Percentiles rank a stretch among this genome's conserved stretches.
These are phyloP conservation scores for Drosophila melanocephala DNA, from an alignment of 2,888 invertebrate genomes.

Conservation along the genomic window DNA sequence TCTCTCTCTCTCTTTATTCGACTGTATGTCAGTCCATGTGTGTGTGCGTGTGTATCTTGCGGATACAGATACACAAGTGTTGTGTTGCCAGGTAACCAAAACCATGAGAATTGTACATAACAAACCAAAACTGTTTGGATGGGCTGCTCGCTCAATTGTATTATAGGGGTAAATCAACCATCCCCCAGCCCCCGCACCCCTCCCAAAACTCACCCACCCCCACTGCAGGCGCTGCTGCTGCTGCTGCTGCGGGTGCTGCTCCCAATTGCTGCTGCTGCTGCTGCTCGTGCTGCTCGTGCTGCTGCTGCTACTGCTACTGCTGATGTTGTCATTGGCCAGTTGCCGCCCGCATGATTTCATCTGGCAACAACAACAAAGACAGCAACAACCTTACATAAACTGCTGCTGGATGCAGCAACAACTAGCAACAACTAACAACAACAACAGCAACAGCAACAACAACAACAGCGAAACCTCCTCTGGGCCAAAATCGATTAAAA, in stretches of 20 bases:
- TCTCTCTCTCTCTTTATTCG: not conserved
- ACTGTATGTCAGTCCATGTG: not conserved
- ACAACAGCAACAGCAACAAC: conserved; percentile 10
- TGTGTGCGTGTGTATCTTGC: conserved; percentile 40
- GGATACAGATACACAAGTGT: conserved; percentile 64
- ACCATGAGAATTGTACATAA: conserved; percentile 78
- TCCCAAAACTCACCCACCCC: not conserved
- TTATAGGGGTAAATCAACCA: conserved; percentile 49
- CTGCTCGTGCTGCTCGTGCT: conserved; percentile 15
- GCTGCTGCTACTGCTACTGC: conserved; percentile 28
- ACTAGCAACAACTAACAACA: conserved; percentile 21
- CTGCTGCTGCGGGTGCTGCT: conserved; percentile 27
- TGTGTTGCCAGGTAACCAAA: conserved; percentile 77
- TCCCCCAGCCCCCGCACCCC: conserved; percentile 2
- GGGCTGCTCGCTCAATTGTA: conserved; percentile 9
- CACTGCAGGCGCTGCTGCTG: conserved; percentile 17
- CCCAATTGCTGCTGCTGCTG: conserved; percentile 19
- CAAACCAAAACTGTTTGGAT: conserved; percentile 72
- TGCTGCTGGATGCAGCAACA: conserved; percentile 68
- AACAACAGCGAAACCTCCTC: conserved; percentile 18
- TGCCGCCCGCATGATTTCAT: conserved; percentile 77
- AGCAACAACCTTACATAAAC: conserved; percentile 47
- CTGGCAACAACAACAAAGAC: conserved; percentile 55
- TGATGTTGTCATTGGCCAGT: conserved; percentile 47
- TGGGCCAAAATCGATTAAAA: conserved; percentile 52